A percentile compares a stretch with the other conserved stretches of the same genome.
phyloP scores from a whole-genome alignment of 2,113 vertebrate genomes.

The Piaya cayana region DNA sequence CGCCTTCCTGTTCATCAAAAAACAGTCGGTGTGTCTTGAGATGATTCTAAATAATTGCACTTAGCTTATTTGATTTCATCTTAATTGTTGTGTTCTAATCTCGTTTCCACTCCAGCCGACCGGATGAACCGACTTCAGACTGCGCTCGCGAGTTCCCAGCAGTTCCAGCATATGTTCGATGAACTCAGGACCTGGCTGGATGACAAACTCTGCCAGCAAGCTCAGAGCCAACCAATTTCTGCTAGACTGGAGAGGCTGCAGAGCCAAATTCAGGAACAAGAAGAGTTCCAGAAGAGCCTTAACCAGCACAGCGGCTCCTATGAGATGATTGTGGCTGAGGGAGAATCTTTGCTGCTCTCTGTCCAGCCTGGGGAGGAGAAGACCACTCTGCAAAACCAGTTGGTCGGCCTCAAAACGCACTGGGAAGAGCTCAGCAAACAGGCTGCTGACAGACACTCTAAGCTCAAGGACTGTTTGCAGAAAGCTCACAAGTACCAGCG shows the following conservation, averaged over 20 bases:
- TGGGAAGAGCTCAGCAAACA: conserved; percentile 89
- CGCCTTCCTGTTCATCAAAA: conserved; percentile 57
- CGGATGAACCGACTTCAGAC: conserved; percentile 94
- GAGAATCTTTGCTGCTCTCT: conserved; percentile 85
- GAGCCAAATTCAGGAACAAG: conserved; percentile 85
- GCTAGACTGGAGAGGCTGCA: conserved; percentile 85
- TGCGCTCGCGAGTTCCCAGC: conserved; percentile 93
- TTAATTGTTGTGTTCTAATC: conserved; percentile 54
- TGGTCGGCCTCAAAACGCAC: conserved; percentile 83
- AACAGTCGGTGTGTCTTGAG: conserved; percentile 29
- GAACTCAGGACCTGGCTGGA: conserved; percentile 93
- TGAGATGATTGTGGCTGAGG: conserved; percentile 91
- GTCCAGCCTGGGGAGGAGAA: conserved; percentile 88
- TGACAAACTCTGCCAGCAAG: conserved; percentile 77
- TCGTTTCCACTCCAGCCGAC: conserved; percentile 81
- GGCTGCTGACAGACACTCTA: conserved; percentile 77
- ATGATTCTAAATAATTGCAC: conserved; percentile 56
- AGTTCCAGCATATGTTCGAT: conserved; percentile 99
- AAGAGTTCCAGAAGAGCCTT: conserved; percentile 88
- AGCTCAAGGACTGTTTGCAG: conserved; percentile 85
- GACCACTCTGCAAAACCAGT: conserved; percentile 82
- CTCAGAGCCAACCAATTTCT: conserved; percentile 80
- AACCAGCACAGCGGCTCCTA: conserved; percentile 95
- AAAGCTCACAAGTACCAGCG: conserved; percentile 89
- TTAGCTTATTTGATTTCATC: conserved; percentile 58